Conservation (phyloP, 1,140 invertebrate genomes). For the Heliothis subflexa region DNA sequence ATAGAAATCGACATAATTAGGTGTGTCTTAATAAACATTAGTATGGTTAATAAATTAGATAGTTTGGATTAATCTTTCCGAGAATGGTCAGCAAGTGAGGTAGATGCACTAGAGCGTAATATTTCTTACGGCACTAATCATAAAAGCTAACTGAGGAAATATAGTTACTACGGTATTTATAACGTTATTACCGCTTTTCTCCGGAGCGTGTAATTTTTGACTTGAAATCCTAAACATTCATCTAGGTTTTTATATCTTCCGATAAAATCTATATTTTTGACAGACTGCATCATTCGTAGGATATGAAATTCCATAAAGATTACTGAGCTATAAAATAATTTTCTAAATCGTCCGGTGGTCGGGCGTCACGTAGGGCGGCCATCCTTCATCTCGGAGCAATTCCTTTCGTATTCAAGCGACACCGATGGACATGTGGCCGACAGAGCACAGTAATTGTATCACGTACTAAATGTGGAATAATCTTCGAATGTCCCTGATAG, state of each 20-base stretch:
- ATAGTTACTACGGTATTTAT: conserved; percentile 27
- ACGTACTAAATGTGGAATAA: conserved; percentile 45
- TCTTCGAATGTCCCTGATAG: conserved; percentile 39
- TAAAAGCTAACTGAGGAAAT: conserved; percentile 32
- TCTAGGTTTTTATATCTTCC: no score
- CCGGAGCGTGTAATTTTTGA: background rate
- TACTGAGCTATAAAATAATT: conserved; percentile 46
- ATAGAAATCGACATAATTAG: background rate
- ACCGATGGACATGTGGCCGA: conserved; percentile 41
- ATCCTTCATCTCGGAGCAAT: conserved; percentile 42
- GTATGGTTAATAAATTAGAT: background rate
- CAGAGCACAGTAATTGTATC: conserved; percentile 45
- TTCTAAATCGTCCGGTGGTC: conserved; percentile 48
- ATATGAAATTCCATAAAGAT: conserved; percentile 39
- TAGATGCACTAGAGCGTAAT: conserved; percentile 22
- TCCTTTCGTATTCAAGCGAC: conserved; percentile 41
- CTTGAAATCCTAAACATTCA: background rate
- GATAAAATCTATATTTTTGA: no score
- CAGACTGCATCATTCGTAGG: background rate
- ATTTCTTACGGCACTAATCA: conserved; percentile 32
- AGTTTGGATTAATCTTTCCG: background rate
- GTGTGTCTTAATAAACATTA: background rate
- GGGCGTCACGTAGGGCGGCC: conserved; percentile 41
- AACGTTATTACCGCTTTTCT: conserved; percentile 22
- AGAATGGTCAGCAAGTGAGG: background rate